Base-by-base conservation (phyloP, 2,113 vertebrate genomes). In the Gasterosteus aculeatus region DNA sequence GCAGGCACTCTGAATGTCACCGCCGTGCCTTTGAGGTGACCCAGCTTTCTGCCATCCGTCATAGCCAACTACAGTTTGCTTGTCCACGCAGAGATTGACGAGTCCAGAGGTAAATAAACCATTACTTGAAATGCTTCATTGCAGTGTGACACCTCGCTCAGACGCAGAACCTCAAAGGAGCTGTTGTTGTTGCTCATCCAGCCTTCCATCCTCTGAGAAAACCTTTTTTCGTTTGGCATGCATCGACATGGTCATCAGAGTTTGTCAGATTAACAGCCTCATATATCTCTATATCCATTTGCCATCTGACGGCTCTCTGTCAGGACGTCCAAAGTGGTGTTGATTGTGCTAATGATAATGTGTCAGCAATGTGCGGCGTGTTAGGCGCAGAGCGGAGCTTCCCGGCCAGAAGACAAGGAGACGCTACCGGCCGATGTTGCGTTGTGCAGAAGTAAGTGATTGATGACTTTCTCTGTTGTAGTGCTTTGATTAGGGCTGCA, bases 401-500 rank as follows among this genome's bases (percentile, higher is more conserved):
- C 73, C 73, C 61, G 84, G 77, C 41, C 58, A 69, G 69, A 67
- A 84, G 79, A 82, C 77, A 76, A 75, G 80, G 70, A 76, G 74
- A 87, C 39, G 56, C 80, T 71, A 72, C 73, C 46, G 72, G 76
- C 72, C 41, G 76, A 77, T 87, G 77, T 74, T 88, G 81, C 87
- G 87, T 84, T 86, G 80, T 82, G 75, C 84, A 70, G 69, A 61
- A 75, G 67, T 78, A 75, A 88, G 87, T 94, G 92, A 94, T 93
- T 92, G 93, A 95, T 94, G 88, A 93, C 87, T 91, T 88, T 86
- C 80, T 75, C 69, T 78, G 66, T 88, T 88, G 79, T 81, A 87
- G 84, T 90, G 85, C 85, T 92, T 91, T 94, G 92, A 94, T 94
- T 93, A 93, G 89, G 91, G 85, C 75, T 70, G 78, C 38, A 61